Conservation (phyloP, 2,888 invertebrate genomes). For the Maniola hyperantus region DNA sequence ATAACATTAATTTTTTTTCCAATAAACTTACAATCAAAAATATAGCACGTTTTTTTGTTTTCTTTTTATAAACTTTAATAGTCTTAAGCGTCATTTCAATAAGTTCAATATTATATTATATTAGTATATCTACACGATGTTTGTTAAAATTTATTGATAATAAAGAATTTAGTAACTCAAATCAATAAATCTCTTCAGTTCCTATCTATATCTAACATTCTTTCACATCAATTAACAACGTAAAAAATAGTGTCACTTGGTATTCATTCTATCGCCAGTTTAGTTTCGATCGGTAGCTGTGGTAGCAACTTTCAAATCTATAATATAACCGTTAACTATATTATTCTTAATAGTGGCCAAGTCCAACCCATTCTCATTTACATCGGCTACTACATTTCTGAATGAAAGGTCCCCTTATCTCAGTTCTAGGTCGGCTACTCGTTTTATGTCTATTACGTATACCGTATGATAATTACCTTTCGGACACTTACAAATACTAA, state of each 20-base stretch:
- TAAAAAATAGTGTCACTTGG: not conserved
- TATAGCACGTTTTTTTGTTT: no score
- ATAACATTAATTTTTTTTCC: no score
- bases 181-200: no score
- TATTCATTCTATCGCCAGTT: not conserved
- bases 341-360: constrained; percentile 15
- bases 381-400: constrained; percentile 30
- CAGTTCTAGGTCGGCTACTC: constrained; percentile 23
- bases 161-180: no score
- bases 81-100: no score
- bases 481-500: constrained; percentile 41
- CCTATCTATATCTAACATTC: not conserved
- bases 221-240: not conserved
- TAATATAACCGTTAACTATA: constrained; percentile 20
- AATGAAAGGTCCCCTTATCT: constrained; percentile 31
- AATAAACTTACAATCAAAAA: no score
- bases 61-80: no score
- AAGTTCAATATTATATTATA: no score
- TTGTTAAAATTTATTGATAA: no score
- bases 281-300: constrained; percentile 15
- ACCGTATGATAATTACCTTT: constrained; percentile 39
- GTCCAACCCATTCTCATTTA: constrained; percentile 22
- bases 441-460: constrained; percentile 36
- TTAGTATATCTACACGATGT: no score
- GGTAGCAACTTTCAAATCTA: constrained; percentile 26